Conservation (phyloP, 30 jellyfish, hydroid and myxozoan genomes). For the Hydra vulgaris region DNA sequence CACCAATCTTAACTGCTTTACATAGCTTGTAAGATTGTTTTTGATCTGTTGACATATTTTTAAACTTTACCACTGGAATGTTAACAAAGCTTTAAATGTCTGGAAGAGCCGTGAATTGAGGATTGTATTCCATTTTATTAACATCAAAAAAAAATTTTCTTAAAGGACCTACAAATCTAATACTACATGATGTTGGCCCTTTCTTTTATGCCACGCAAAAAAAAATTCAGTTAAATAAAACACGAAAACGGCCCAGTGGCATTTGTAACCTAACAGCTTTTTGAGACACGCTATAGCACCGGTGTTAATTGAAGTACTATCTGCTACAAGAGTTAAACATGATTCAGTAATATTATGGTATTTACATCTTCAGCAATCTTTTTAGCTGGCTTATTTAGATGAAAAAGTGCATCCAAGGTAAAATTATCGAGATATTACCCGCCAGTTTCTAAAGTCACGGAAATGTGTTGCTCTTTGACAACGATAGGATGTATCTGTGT, state of each 20-base stretch:
- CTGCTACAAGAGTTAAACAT: neutral
- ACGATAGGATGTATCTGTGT: neutral
- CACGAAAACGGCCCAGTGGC: neutral
- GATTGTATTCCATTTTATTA: neutral
- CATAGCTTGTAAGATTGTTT: neutral
- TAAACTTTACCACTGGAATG: neutral
- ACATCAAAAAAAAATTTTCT: neutral
- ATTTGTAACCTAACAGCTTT: neutral
- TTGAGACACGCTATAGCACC: neutral
- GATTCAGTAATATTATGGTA: neutral
- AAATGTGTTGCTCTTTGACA: neutral
- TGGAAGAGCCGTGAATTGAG: neutral
- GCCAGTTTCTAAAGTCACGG: neutral
- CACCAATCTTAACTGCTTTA: neutral
- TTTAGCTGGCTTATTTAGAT: neutral
- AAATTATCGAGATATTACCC: neutral
- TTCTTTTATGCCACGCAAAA: neutral
- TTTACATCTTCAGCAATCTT: neutral
- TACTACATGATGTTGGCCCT: neutral
- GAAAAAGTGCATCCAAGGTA: neutral
- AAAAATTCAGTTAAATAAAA: neutral
- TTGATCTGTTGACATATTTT: neutral
- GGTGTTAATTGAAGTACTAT: neutral
- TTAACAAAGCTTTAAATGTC: neutral
- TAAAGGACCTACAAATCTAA: neutral